A percentile compares a stretch with the other conserved stretches of the same genome.
These are phyloP conservation scores for Loxodonta africana DNA, from an alignment of 2,113 vertebrate species.

Conservation along the genomic window DNA sequence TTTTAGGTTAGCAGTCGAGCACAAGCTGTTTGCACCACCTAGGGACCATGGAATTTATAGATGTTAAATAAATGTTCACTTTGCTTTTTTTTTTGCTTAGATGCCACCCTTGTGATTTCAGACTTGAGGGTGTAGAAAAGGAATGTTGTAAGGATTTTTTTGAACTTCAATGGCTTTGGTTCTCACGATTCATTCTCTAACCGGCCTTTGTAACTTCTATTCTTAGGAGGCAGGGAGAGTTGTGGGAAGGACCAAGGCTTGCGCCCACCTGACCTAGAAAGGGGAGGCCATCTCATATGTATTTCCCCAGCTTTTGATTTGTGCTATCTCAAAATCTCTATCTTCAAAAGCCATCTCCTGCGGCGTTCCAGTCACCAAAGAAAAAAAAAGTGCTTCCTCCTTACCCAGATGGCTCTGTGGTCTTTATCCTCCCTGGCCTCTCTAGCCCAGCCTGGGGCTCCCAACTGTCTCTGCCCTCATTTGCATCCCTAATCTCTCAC, in stretches of 20 bases:
- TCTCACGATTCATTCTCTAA: constrained; percentile 48
- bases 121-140: neutral
- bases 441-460: neutral
- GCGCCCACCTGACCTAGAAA: neutral
- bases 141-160: constrained; percentile 8
- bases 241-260: neutral
- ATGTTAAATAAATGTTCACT: constrained; percentile 13
- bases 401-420: neutral
- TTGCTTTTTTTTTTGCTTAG: constrained; percentile 66
- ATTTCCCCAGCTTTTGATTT: neutral
- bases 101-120: constrained; percentile 70
- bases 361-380: neutral
- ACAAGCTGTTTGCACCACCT: neutral
- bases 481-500: neutral
- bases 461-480: neutral
- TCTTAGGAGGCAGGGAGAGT: neutral
- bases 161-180: neutral
- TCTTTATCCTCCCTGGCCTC: neutral
- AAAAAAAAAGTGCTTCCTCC: neutral
- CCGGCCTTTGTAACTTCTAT: constrained; percentile 1
- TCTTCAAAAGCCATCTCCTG: neutral
- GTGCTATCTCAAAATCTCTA: neutral
- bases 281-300: neutral
- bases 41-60: neutral
- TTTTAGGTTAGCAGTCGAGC: neutral